Base-by-base conservation (phyloP, 2,888 invertebrate genomes). In the Ceratothoa steindachneri region DNA sequence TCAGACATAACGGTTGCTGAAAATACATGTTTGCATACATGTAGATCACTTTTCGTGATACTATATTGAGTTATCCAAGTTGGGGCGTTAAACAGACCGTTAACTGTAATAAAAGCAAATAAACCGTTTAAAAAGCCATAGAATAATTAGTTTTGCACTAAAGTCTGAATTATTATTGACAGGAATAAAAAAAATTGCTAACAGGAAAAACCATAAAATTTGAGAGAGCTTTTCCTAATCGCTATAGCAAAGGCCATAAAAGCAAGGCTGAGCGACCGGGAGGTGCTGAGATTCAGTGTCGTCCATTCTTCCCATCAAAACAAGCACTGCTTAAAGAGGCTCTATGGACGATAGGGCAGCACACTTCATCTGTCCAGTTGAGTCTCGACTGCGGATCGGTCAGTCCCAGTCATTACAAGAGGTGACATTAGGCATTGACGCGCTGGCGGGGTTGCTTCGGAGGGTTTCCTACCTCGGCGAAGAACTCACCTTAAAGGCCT, bases 191-290 rank as follows among this genome's bases (percentile, higher is more conserved):
- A 41, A 41, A 41, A 9, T 41, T 41, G 41, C 41, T 41, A 41
- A 41, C 41, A 41, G 41, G 41, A 41, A 41, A 41, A 41, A 41
- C 41, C 41, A 41, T 41, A 41, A 41, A 41, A 41, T 41, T 41
- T 41, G 41, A 41, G 41, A 41, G 15, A 41, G 41, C 41, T 15
- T 41, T 41, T 41, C 41, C 41, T 41, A 41, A 41, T 41, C 41
- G 41, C 41, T 41, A 5, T 41, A 55, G 55, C 55, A 55, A 22
- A 19, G 55, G 55, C 55, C 55, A 55, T 55, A 55, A 55, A 55
- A 55, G 55, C 55, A 55, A 55, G 55, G 55, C 55, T 22, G 24
- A 19, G 7, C 55, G 24, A 55, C 55, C 55, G 7, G 24, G 55
- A 55, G 55, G 55, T 55, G 55, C 24, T 55, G 19, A 55, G 55